Conservation (phyloP, 2,797 vertebrate genomes). For the Danio aesculapii region DNA sequence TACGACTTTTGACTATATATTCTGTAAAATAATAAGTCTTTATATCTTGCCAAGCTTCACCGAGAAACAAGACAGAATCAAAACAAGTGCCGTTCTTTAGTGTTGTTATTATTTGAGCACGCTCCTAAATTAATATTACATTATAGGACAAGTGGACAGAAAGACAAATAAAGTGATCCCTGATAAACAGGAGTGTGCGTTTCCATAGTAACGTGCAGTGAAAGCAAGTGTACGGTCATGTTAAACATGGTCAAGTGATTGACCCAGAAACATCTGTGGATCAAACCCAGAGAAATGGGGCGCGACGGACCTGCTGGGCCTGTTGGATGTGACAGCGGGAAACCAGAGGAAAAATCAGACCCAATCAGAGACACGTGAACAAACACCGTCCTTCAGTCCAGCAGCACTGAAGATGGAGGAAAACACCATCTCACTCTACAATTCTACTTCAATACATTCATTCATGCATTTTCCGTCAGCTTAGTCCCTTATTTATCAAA, state of each 20-base stretch:
- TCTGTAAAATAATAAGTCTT: neutral
- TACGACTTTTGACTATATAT: neutral
- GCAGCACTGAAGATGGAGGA: too few species aligned
- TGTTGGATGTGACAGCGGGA: conserved; percentile 39
- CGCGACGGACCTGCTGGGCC: conserved; percentile 44
- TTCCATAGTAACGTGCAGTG: conserved; percentile 24
- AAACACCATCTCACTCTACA: too few species aligned
- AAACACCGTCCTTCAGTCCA: neutral
- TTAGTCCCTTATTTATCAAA: too few species aligned
- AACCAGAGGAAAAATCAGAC: conserved; percentile 46
- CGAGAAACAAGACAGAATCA: neutral
- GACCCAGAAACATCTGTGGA: conserved; percentile 50
- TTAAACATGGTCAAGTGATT: conserved; percentile 39
- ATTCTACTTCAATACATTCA: too few species aligned
- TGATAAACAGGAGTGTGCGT: neutral
- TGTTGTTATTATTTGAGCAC: neutral
- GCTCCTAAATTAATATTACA: neutral
- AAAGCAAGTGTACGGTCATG: conserved; percentile 7
- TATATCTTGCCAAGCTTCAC: neutral
- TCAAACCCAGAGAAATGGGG: conserved; percentile 34
- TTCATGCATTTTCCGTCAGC: too few species aligned
- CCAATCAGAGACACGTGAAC: neutral
- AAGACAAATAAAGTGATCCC: neutral
- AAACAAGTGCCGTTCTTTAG: neutral
- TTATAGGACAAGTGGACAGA: neutral